phyloP scores from a whole-genome alignment of 1,140 invertebrate genomes.

The Heliconius himera region DNA sequence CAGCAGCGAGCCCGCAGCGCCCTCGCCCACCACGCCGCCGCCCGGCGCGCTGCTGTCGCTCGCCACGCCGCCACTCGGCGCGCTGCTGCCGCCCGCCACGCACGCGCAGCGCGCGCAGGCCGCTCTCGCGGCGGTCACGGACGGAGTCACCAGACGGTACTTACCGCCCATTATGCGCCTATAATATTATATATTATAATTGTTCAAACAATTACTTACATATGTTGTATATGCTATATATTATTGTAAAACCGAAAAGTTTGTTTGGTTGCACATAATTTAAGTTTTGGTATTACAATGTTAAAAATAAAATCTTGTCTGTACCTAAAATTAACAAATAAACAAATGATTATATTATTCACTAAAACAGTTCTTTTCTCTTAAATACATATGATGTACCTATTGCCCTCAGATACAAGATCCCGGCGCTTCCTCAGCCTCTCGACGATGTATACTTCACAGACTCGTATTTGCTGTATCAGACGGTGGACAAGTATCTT shows the following conservation, averaged over 20 bases:
- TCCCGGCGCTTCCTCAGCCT: background rate
- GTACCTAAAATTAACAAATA: no score
- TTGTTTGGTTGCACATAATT: no score
- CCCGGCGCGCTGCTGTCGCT: background rate
- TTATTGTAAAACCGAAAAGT: no score
- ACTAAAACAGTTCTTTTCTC: no score
- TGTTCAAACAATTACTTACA: no score
- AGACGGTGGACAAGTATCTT: conserved; percentile 49
- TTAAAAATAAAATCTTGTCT: no score
- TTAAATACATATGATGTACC: background rate
- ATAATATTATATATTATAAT: background rate
- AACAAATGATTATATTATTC: no score
- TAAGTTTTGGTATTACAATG: no score
- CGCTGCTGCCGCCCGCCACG: conserved; percentile 15
- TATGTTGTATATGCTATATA: no score
- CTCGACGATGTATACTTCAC: conserved; percentile 20
- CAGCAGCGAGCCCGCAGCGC: background rate
- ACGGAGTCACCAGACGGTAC: conserved; percentile 32
- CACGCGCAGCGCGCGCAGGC: conserved; percentile 45
- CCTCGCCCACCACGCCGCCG: conserved; percentile 20
- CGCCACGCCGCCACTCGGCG: conserved; percentile 26
- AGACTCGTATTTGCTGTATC: conserved; percentile 18
- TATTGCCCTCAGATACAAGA: conserved; percentile 6
- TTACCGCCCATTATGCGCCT: no score
- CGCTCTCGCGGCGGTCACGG: conserved; percentile 43